phyloP scores from a whole-genome alignment of 2,888 invertebrate genomes.

The Mellilla xanthometata region DNA sequence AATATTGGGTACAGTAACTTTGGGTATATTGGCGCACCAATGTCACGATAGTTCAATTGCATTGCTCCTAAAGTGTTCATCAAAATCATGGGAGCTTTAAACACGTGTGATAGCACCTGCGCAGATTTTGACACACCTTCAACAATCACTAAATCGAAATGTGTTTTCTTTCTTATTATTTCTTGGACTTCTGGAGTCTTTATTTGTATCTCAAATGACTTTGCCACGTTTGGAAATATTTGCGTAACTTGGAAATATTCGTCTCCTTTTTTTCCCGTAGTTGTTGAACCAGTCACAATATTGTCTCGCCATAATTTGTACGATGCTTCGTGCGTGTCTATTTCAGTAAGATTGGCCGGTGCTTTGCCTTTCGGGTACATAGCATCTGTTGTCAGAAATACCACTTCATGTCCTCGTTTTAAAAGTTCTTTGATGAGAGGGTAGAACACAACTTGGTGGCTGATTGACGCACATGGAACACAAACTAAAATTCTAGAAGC shows the following conservation, averaged over 20 bases:
- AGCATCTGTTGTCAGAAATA: slow-evolving; percentile 54
- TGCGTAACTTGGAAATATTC: slow-evolving; percentile 11
- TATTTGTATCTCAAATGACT: slow-evolving; percentile 34
- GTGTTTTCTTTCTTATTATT: slow-evolving; percentile 30
- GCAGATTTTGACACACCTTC: slow-evolving; percentile 33
- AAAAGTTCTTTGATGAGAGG: slow-evolving; percentile 4
- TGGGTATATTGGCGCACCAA: slow-evolving; percentile 35
- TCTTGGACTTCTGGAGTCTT: slow-evolving; percentile 32
- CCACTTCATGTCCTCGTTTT: slow-evolving; percentile 54
- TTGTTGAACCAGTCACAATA: background rate
- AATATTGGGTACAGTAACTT: slow-evolving; percentile 27
- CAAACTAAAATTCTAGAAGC: slow-evolving; percentile 8
- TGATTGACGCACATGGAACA: slow-evolving; percentile 10
- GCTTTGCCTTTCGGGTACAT: slow-evolving; percentile 32
- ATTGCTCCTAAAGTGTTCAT: slow-evolving; percentile 42
- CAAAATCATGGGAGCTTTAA: slow-evolving; percentile 42
- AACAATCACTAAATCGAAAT: slow-evolving; percentile 44
- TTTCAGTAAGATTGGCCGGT: slow-evolving; percentile 35
- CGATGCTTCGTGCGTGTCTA: slow-evolving; percentile 7
- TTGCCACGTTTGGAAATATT: background rate
- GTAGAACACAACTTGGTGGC: slow-evolving; percentile 9
- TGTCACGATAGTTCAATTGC: slow-evolving; percentile 21
- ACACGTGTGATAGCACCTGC: slow-evolving; percentile 35
- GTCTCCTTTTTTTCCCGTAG: slow-evolving; percentile 22
- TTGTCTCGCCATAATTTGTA: background rate